Evolutionary conservation across 23 tunicate genomes (phyloP), one percentile per base, ranked within the genome.

Genomic region (Halocynthia aurantium): DNA sequence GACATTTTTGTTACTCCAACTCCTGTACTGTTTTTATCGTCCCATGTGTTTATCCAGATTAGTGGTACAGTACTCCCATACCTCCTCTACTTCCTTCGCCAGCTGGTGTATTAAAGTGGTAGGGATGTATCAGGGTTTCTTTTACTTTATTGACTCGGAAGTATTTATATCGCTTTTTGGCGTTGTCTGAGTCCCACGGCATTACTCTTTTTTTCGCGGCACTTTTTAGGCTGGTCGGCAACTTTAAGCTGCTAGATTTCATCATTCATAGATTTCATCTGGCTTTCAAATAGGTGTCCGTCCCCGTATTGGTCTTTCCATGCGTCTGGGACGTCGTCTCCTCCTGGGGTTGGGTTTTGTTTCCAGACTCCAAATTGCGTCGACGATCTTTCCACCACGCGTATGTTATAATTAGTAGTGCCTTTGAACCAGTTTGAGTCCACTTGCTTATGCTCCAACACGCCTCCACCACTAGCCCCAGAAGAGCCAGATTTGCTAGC

Each of bases 31-130:
- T 65, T 65, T 11, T 5, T 2, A 49, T 65, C 31, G 49, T 65
- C 70, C 70, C 70, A 65, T 6, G 6, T 65, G 6, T 40, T 65
- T 9, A 65, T 11, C 49, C 31, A 65, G 5, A 65, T 5, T 65
- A 65, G 19, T 0, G 70, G 70, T 65, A 65, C 70, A 6, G 70
- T 65, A 65, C 70, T 65, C 70, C 70, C 44, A 31, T 31, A 0
- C 44, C 44, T 31, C 44, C 19, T 49, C 70, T 65, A n/a, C n/a
- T n/a, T n/a, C n/a, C n/a, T n/a, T n/a, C n/a, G n/a, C n/a, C n/a
- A n/a, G n/a, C n/a, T n/a, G n/a, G n/a, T n/a, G n/a, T n/a, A n/a
- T n/a, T n/a, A n/a, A n/a, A 65, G 19, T 65, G 9, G 49, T 20
- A 8, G 0, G 70, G 70, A 2, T 65, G 70, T 20, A 20, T 9